Evolutionary conservation across 2,888 invertebrate species (phyloP).

Genomic region (Tridacna crocea): DNA sequence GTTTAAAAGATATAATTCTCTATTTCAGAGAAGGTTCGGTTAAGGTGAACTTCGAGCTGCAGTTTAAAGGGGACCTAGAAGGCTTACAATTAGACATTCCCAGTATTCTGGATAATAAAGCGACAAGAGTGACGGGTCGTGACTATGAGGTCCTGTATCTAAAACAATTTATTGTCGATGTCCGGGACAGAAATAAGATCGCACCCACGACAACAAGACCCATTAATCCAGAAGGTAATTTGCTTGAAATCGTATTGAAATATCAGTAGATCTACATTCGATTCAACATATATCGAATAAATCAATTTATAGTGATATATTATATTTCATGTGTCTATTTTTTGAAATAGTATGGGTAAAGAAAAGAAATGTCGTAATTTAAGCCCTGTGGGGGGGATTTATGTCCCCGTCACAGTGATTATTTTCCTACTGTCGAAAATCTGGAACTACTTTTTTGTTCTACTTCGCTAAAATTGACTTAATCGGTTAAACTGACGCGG

Average conservation of each 20-base stretch:
- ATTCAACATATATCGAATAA: too few species aligned
- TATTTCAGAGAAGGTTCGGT: slow-evolving; percentile 55
- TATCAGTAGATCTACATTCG: too few species aligned
- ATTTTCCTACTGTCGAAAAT: too few species aligned
- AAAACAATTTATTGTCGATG: slow-evolving; percentile 63
- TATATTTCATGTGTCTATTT: too few species aligned
- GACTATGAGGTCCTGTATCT: slow-evolving; percentile 61
- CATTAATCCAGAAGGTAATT: slow-evolving; percentile 45
- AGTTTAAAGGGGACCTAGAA: slow-evolving; percentile 56
- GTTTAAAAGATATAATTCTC: slow-evolving; percentile 36
- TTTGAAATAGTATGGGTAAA: too few species aligned
- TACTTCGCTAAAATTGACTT: too few species aligned
- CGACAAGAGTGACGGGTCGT: slow-evolving; percentile 47
- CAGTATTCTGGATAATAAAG: slow-evolving; percentile 52
- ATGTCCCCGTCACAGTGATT: too few species aligned
- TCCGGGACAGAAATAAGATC: slow-evolving; percentile 42
- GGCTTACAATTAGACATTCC: slow-evolving; percentile 55
- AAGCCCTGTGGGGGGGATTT: too few species aligned
- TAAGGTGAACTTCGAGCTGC: slow-evolving; percentile 58
- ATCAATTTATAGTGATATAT: too few species aligned
- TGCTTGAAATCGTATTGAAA: background rate
- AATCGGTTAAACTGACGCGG: too few species aligned
- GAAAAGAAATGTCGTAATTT: too few species aligned
- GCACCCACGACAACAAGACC: slow-evolving; percentile 40
- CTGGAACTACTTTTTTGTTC: too few species aligned